These are phyloP conservation scores for Hybos culiciformis DNA, from an alignment of 2,888 invertebrate genomes.

Conservation along the genomic window DNA sequence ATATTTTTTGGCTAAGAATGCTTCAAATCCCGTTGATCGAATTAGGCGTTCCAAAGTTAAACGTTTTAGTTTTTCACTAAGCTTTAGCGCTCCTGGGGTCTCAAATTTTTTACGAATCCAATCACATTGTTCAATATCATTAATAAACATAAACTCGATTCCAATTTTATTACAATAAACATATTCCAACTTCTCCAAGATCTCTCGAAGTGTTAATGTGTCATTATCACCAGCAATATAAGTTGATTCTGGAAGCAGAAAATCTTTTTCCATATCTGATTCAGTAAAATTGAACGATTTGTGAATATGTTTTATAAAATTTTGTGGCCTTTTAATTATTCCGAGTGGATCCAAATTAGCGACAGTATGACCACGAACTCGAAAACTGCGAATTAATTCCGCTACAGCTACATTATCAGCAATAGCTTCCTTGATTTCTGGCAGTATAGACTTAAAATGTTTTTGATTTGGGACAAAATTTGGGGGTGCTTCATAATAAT, in stretches of 20 bases:
- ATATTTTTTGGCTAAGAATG: conserved; percentile 91
- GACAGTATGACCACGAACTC: too few species aligned
- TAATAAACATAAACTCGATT: conserved; percentile 99
- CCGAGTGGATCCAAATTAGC: too few species aligned
- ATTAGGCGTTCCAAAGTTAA: conserved; percentile 88
- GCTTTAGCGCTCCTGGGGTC: conserved; percentile 78
- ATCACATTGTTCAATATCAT: conserved; percentile 95
- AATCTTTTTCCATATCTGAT: conserved; percentile 90
- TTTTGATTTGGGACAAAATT: too few species aligned
- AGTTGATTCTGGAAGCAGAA: conserved; percentile 93
- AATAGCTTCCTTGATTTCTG: too few species aligned
- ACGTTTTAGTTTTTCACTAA: conserved; percentile 81
- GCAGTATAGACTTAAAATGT: too few species aligned
- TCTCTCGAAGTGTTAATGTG: conserved; percentile 83
- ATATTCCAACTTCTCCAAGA: conserved; percentile 77
- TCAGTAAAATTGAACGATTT: conserved; percentile 78
- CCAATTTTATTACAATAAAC: conserved; percentile 97
- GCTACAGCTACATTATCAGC: too few species aligned
- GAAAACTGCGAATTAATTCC: too few species aligned
- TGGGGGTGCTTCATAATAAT: too few species aligned
- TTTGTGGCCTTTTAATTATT: too few species aligned
- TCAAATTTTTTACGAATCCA: conserved; percentile 98
- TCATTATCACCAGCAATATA: conserved; percentile 92
- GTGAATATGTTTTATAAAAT: too few species aligned
- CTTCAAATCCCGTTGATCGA: conserved; percentile 82